A percentile compares a stretch with the other conserved stretches of the same genome.
Evolutionary conservation across 1,140 invertebrate species (phyloP).

Genomic region (Charaxes varanes): DNA sequence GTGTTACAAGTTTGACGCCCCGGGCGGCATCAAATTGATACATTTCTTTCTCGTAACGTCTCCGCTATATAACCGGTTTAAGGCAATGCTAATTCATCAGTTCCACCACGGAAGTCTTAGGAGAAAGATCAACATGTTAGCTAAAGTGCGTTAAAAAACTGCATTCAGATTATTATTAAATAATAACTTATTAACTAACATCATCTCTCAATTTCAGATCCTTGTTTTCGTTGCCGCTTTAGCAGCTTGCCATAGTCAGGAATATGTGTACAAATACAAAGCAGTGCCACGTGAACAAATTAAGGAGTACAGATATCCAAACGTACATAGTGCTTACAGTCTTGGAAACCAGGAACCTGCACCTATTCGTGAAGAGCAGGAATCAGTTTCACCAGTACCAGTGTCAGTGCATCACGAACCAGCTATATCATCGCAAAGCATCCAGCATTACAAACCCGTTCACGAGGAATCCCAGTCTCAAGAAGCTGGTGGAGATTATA

Average conservation of each 20-base stretch:
- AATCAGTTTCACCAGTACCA: slow-evolving; percentile 21
- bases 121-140: slow-evolving; percentile 64
- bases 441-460: slow-evolving; percentile 35
- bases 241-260: slow-evolving; percentile 30
- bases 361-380: slow-evolving; percentile 39
- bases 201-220: slow-evolving; percentile 38
- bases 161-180: too few relatives aligned
- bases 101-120: slow-evolving; percentile 62
- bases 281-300: slow-evolving; percentile 34
- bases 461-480: slow-evolving; percentile 42
- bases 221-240: slow-evolving; percentile 33
- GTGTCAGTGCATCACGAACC: slow-evolving; percentile 22
- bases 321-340: slow-evolving; percentile 24
- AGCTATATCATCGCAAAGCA: slow-evolving; percentile 37
- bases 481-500: slow-evolving; percentile 34
- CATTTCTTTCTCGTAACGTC: slow-evolving; percentile 71
- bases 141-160: slow-evolving; percentile 43
- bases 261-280: slow-evolving; percentile 42
- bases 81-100: slow-evolving; percentile 67
- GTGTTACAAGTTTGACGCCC: slow-evolving; percentile 57
- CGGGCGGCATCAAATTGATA: slow-evolving; percentile 59
- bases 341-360: slow-evolving; percentile 32
- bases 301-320: slow-evolving; percentile 39
- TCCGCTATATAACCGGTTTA: slow-evolving; percentile 70
- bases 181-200: too few relatives aligned